Base-by-base conservation (phyloP, 2,888 invertebrate genomes). In the Sclerodermus sp. region DNA sequence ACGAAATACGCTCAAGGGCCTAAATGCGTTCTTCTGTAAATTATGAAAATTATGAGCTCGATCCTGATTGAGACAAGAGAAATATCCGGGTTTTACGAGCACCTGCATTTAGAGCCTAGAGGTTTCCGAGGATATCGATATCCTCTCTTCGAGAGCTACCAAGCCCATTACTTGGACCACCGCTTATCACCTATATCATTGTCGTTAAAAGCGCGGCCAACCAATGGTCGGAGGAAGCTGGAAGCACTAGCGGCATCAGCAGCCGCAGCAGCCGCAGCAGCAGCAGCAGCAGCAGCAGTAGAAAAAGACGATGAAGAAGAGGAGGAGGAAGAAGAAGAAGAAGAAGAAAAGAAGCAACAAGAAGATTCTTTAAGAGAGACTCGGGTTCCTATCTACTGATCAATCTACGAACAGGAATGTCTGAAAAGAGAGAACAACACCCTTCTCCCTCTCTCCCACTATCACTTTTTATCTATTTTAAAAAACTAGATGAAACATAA, bases 401-500 rank as follows among this genome's bases (percentile, higher is more conserved):
- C 58, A 55, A 64, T 64, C 58, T 53, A 54, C 52, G 53, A 47
- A 44, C 31, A 55, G 52, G 52, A 60, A 58, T 58, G 51, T 49
- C 54, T n/a, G n/a, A 45, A 57, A 57, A 52, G 55, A 57, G 45
- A 58, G 47, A 51, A 42, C 36, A 14, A 16, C 12, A 31, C 23
- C 36, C 49, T 45, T 44, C 8, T 23, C 23, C n/a, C n/a, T n/a
- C n/a, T n/a, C n/a, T n/a, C n/a, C n/a, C n/a, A n/a, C n/a, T n/a
- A n/a, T n/a, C n/a, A n/a, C n/a, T n/a, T n/a, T n/a, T n/a, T n/a
- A n/a, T n/a, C n/a, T n/a, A n/a, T n/a, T n/a, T n/a, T n/a, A n/a
- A n/a, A n/a, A n/a, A n/a, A n/a, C n/a, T n/a, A n/a, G n/a, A n/a
- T n/a, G n/a, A n/a, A n/a, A n/a, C n/a, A n/a, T n/a, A n/a, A n/a